Evolutionary conservation across 2,888 invertebrate species (phyloP), one percentile per base, ranked within the genome.

Genomic region (Euproctis similis): DNA sequence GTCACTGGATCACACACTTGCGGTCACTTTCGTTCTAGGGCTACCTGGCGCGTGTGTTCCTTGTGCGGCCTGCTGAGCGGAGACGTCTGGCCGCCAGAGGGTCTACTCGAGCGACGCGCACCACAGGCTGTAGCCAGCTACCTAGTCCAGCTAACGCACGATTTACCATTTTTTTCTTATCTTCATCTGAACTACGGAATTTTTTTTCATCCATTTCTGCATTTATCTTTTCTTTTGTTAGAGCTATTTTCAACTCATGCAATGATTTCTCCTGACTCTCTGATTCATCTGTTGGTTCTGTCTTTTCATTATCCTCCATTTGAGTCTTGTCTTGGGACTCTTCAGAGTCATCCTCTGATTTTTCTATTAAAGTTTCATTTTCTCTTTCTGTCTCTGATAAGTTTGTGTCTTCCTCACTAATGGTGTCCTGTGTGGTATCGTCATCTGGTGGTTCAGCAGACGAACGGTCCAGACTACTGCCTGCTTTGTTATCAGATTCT

Each of bases 41-140:
- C 71, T 75, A 74, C 53, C 77, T 62, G 43, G 33, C 31, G 11
- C 60, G 43, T 11, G 20, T 24, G 38, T 23, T 28, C 42, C 37
- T 55, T n/a, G 32, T 59, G 35, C 42, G 57, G 20, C 36, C 74
- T 1, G 75, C 72, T 0, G 78, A 78, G 24, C 77, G 71, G 36
- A 78, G 60, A 0, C 73, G 48, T 1, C 77, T 59, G 16, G 71
- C 64, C 8, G 62, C 65, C 12, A 42, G 41, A 0, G 72, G 54
- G 39, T 89, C 89, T 46, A 90, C 86, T 41, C 90, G 87, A 58
- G 89, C 87, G 44, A 90, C 89, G 7, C 89, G 80, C 46, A 91
- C 90, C 35, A 88, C 87, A 0, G 90, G 90, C 61, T 90, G 89
- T 56, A 88, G 78, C 56, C 87, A 86, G 35, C 58, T 59, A 34